Evolutionary conservation across 2,888 invertebrate species (phyloP), one percentile per base, ranked within the genome.

Genomic region (Scaptomyza tumidula): DNA sequence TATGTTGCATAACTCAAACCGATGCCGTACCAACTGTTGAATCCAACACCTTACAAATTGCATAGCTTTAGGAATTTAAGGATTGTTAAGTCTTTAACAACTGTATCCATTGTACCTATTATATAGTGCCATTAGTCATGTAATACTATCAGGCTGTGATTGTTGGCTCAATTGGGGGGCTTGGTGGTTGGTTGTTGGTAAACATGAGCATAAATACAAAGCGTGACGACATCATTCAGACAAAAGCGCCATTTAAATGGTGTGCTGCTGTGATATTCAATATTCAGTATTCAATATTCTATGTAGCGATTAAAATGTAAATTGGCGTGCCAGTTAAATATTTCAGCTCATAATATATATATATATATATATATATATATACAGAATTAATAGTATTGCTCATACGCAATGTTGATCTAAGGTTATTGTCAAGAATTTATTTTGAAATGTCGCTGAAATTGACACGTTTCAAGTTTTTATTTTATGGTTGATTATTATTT

Each of bases 251-350:
- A 78, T 70, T 86, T 64, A 16, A 60, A 59, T 16, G 62, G 61
- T 61, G 3, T 41, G 16, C 41, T 41, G 62, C 61, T 57, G 55
- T 54, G 83, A 72, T 68, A 76, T 61, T 68, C 63, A 66, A 73
- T 77, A 84, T 35, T 29, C 29, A 19, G 71, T 68, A 76, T 61
- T 68, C 63, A 66, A 73, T 77, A 84, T 35, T 29, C 29, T 7
- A 35, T 71, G 69, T 75, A 70, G 78, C 85, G 80, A 84, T 84
- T 88, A 88, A 88, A 84, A 88, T 41, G 41, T 44, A 44, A 44
- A 44, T 44, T 44, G 77, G 72, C 66, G 54, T 70, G 79, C 39
- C 71, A 71, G 56, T 80, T 76, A 72, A 74, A 81, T 66, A 59
- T 75, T 69, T 59, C 76, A 54, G 35, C 49, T 73, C 59, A 70